Evolutionary conservation across 2,797 vertebrate genomes (phyloP), one percentile per base, ranked within the genome.

Genomic region (Phataginus tetradactyla): DNA sequence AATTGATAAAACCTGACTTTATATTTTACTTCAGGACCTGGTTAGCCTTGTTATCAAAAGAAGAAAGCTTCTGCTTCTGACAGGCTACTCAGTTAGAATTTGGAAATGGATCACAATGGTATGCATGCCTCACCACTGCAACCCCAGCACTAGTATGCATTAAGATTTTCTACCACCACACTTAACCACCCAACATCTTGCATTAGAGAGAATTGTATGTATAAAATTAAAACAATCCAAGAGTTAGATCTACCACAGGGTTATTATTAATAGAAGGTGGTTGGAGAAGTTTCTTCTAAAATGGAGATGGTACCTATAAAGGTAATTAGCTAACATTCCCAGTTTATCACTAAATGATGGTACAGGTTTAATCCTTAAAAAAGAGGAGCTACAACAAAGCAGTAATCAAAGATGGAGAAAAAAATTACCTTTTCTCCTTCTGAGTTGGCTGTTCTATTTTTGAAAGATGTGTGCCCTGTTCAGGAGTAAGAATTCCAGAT

Each of bases 391-490:
- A 57, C 14, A 59, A 69, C 14, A 84, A 1, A 90, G 39, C 11
- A 84, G 59, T 51, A 85, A 64, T 86, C 21, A 77, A 90, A 93
- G 42, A 79, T 5, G 11, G 69, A 86, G 88, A 91, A 97, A 93
- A 57, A 9, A 87, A 64, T 45, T 39, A 59, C 2, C 53, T 96
- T 90, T 96, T 96, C 69, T 90, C 83, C 61, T 94, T 94, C 87
- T 96, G 95, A 98, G 90, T 69, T 94, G 72, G 84, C 64, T 88
- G 23, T 77, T 97, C 63, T 94, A 93, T 97, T 98, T 97, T 97
- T 72, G 79, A 79, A 96, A 94, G 55, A 91, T 45, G 49, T 9
- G 96, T 84, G 75, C 93, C 79, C 15, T 53, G 79, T 91, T 96
- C 91, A 61, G 96, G 94, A 97, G 80, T 80, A 97, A 98, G 88